Percentiles rank a stretch among this genome's conserved stretches.
These are phyloP conservation scores for Chionodraco myersi DNA, from an alignment of 2,113 vertebrate genomes.

Conservation along the genomic window DNA sequence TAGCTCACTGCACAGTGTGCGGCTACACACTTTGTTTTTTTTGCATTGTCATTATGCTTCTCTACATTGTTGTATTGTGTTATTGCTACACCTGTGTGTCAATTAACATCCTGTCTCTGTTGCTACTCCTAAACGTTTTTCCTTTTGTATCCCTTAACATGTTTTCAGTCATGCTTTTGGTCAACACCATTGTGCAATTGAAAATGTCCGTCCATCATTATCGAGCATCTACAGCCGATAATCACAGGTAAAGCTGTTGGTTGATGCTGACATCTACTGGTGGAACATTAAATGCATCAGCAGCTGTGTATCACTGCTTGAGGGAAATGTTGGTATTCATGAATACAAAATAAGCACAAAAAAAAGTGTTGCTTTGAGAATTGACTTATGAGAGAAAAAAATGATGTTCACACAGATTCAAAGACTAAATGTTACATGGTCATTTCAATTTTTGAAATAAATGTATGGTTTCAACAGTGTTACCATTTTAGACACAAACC, in stretches of 20 bases:
- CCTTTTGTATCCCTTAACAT: not conserved
- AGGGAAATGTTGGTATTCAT: not conserved
- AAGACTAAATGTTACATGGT: too few relatives aligned
- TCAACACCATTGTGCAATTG: not conserved
- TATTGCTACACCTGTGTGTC: not conserved
- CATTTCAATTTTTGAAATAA: too few relatives aligned
- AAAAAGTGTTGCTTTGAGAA: not conserved
- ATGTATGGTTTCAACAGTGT: too few relatives aligned
- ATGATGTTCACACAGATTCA: too few relatives aligned
- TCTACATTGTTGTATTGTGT: too few relatives aligned
- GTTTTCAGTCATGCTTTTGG: not conserved
- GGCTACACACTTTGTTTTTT: not conserved
- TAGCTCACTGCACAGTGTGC: not conserved
- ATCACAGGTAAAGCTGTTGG: constrained; percentile 57
- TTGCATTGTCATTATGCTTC: too few relatives aligned
- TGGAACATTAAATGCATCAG: not conserved
- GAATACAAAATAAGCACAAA: not conserved
- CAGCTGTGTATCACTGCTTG: not conserved
- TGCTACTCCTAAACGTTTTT: not conserved
- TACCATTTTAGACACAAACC: too few relatives aligned
- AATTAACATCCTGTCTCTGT: not conserved
- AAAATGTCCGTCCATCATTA: constrained; percentile 6
- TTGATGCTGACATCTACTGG: constrained; percentile 78
- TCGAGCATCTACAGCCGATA: not conserved
- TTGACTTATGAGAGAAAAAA: not conserved